Base-by-base conservation (phyloP, 2,888 invertebrate genomes). In the Emmelina monodactyla region DNA sequence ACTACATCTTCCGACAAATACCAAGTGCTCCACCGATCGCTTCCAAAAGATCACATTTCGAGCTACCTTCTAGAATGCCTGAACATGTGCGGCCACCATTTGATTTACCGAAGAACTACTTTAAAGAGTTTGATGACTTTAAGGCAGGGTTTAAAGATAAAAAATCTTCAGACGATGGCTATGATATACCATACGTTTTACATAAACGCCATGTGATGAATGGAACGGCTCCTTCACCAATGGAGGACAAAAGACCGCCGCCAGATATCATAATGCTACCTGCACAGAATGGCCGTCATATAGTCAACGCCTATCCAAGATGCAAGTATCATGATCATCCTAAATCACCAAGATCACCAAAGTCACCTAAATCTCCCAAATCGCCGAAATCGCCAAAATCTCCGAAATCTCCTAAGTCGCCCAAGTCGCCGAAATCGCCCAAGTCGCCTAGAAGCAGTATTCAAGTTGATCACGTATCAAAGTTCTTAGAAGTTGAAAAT, bases 191-290 rank as follows among this genome's bases (percentile, higher is more conserved):
- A 0, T 93, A 93, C 52, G 89, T 90, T 4, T 70, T 92, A 33
- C 92, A 92, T 57, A 92, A 92, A 55, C 82, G 92, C 2, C 92
- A 92, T 56, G 84, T 92, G 1, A 89, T 92, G 88, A 92, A 92
- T 55, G 92, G 92, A 1, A 91, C 91, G 0, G 89, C 89, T 0
- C 83, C 86, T 0, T 82, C 83, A 1, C 82, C 84, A 2, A 66
- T 78, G 32, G 80, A 82, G 28, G 80, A 70, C 39, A 63, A 60
- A 32, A 67, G 68, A 34, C 69, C 60, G 19, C 71, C 69, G 6
- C 78, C 79, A 3, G 80, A 80, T 50, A 76, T 78, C 7, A 62
- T 78, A 30, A 75, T 71, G 61, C 53, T 76, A 33, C 73, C 76
- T 2, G 71, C 78, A 1, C 78, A 75, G 57, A 78, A 76, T 49